Conservation (phyloP, 2,888 invertebrate genomes). For the Agelastica alni region DNA sequence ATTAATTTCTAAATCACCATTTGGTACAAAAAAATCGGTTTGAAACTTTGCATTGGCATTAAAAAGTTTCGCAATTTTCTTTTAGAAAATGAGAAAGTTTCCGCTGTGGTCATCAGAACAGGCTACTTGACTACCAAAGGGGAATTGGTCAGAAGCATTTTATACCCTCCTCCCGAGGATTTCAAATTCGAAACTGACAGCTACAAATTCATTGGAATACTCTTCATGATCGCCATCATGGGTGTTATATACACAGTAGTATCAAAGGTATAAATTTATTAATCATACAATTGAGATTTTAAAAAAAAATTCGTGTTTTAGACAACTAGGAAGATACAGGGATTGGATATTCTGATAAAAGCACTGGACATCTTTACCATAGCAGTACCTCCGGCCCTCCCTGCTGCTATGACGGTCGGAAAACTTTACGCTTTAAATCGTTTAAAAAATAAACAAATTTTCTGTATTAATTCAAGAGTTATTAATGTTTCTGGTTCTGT, state of each 20-base stretch:
- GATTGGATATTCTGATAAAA: constrained; percentile 72
- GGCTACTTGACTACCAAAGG: constrained; percentile 93
- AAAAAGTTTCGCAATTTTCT: no score
- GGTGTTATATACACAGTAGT: constrained; percentile 89
- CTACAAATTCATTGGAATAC: constrained; percentile 83
- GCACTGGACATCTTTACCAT: constrained; percentile 92
- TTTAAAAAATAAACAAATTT: constrained; percentile 75
- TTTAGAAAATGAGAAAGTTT: constrained; percentile 41
- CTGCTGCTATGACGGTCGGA: constrained; percentile 96
- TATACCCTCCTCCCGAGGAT: constrained; percentile 94
- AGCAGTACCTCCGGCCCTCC: constrained; percentile 91
- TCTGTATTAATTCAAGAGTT: constrained; percentile 90
- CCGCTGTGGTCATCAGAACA: constrained; percentile 78
- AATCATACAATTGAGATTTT: not conserved
- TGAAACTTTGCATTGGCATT: no score
- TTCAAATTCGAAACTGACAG: constrained; percentile 96
- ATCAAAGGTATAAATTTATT: constrained; percentile 69
- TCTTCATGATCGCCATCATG: constrained; percentile 76
- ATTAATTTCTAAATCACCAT: no score
- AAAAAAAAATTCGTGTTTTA: constrained; percentile 46
- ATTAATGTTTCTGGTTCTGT: constrained; percentile 92
- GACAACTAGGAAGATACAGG: constrained; percentile 65
- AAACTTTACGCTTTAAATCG: constrained; percentile 88
- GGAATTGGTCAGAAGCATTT: constrained; percentile 82
- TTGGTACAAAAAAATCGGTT: no score